Evolutionary conservation across 2,113 vertebrate genomes (phyloP).

Genomic region (Oxygymnocypris stewartii): DNA sequence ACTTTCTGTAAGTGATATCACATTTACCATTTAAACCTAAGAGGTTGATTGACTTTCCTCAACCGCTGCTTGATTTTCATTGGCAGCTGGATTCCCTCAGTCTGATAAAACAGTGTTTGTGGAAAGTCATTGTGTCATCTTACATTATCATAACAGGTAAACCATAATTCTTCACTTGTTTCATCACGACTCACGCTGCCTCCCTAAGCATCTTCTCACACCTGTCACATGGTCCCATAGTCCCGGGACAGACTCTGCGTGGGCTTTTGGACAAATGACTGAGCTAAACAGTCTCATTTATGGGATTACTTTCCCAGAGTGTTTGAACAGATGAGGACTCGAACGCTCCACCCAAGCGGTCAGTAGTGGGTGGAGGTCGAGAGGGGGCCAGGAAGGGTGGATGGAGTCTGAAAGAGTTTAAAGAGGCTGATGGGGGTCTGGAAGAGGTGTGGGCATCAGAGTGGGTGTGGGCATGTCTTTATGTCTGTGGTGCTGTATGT

Average conservation of each 20-base stretch:
- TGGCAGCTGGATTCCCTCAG: constrained; percentile 45
- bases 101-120: constrained; percentile 22
- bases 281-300: constrained; percentile 44
- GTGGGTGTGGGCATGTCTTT: constrained; percentile 16
- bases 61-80: not conserved
- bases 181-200: not conserved
- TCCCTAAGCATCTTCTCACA: constrained; percentile 9
- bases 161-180: constrained; percentile 5
- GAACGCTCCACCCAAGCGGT: constrained; percentile 22
- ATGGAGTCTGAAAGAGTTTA: constrained; percentile 7
- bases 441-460: constrained; percentile 29
- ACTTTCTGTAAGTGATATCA: too few relatives aligned
- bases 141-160: constrained; percentile 31
- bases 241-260: constrained; percentile 19
- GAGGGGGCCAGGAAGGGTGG: constrained; percentile 6
- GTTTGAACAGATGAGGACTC: constrained; percentile 34
- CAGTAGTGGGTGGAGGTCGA: constrained; percentile 32
- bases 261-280: constrained; percentile 24
- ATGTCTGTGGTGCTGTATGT: constrained; percentile 14
- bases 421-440: not conserved
- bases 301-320: constrained; percentile 33
- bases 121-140: not conserved
- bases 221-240: constrained; percentile 8
- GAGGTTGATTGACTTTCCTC: not conserved
- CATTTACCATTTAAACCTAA: not conserved